Conservation (phyloP, 2,797 vertebrate species). For the Chloroceryle inda region DNA sequence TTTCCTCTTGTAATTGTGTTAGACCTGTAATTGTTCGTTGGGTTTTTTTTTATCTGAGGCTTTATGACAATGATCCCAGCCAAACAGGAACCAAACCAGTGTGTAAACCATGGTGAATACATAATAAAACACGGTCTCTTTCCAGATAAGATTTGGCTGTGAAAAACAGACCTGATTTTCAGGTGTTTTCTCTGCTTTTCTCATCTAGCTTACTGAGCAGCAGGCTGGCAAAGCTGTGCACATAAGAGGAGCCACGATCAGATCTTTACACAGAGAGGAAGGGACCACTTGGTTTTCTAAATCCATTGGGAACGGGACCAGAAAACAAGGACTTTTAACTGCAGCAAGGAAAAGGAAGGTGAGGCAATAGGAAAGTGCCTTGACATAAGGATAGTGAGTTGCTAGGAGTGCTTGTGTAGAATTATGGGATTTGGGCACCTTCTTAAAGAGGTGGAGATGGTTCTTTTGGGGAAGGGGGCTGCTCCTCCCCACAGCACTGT, state of each 20-base stretch:
- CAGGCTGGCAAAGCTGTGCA: neutral
- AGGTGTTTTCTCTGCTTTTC: neutral
- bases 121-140: neutral
- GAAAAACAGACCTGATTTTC: neutral
- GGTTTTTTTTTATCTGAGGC: neutral
- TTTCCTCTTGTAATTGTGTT: neutral
- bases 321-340: neutral
- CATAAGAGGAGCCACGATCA: neutral
- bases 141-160: neutral
- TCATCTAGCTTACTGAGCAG: neutral
- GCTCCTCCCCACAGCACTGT: neutral
- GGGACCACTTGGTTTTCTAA: neutral
- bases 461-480: neutral
- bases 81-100: conserved; percentile 18
- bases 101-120: neutral
- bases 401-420: neutral
- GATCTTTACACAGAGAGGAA: neutral
- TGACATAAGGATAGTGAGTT: neutral
- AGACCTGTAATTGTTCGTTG: neutral
- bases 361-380: neutral
- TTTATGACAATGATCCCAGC: conserved; percentile 28
- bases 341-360: neutral
- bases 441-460: neutral
- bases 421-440: neutral
- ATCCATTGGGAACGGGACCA: neutral